Percentiles rank a stretch among this genome's conserved stretches.
Evolutionary conservation across 2,797 vertebrate species (phyloP).

Genomic region (Gallirallus australis): DNA sequence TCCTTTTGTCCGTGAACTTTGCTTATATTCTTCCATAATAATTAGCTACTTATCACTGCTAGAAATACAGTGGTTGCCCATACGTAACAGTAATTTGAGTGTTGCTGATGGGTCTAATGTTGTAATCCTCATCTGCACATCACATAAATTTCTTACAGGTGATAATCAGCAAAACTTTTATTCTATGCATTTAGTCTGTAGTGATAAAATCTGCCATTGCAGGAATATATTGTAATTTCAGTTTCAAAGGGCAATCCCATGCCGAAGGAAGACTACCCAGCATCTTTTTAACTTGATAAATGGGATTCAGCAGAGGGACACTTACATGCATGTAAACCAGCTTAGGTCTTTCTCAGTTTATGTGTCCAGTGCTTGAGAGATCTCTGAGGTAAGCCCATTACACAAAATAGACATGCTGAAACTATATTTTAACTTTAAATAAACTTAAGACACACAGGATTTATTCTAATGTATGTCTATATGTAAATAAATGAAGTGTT

Average conservation of each 20-base stretch:
- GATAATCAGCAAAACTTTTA: not conserved
- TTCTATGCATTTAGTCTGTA: not conserved
- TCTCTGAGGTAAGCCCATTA: not conserved
- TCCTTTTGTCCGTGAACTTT: not conserved
- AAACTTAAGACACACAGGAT: no score
- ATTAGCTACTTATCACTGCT: not conserved
- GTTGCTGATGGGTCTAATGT: not conserved
- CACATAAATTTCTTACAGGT: not conserved
- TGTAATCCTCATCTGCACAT: not conserved
- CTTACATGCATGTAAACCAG: not conserved
- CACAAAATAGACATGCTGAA: not conserved
- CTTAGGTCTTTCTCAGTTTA: not conserved
- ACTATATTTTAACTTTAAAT: not conserved
- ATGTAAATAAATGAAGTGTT: no score
- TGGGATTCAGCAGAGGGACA: fast-evolving
- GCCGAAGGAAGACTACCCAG: fast-evolving
- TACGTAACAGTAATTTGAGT: not conserved
- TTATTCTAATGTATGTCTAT: no score
- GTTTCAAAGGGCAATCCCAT: not conserved
- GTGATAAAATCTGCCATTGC: not conserved
- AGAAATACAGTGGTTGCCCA: not conserved
- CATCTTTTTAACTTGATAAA: not conserved
- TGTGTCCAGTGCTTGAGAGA: not conserved
- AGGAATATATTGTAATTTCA: not conserved
- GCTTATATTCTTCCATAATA: not conserved